phyloP scores from a whole-genome alignment of 2,113 vertebrate genomes.

The Morone saxatilis region DNA sequence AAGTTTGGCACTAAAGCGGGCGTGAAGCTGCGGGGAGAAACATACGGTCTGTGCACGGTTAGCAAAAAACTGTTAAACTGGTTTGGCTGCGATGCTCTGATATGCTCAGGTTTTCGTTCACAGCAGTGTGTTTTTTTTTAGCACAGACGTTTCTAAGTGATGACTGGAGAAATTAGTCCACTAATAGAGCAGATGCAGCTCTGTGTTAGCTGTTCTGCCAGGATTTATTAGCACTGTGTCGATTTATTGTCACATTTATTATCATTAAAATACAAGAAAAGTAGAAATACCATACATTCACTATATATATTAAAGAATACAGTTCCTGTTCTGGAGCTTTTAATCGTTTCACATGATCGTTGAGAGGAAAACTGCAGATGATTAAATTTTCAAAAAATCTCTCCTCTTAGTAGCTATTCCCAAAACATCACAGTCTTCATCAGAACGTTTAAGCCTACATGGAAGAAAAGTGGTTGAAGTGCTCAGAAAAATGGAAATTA shows the following conservation, averaged over 20 bases:
- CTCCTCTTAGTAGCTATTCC: too few species aligned
- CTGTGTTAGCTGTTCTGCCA: background rate
- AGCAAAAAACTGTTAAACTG: conserved; percentile 48
- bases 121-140: conserved; percentile 7
- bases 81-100: conserved; percentile 47
- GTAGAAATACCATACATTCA: too few species aligned
- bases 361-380: too few species aligned
- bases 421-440: too few species aligned
- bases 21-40: conserved; percentile 34
- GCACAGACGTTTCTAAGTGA: conserved; percentile 14
- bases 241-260: background rate
- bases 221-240: background rate
- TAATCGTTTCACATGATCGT: background rate
- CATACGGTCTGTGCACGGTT: conserved; percentile 52
- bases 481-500: too few species aligned
- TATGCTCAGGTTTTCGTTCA: conserved; percentile 12
- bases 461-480: too few species aligned
- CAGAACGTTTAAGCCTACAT: too few species aligned
- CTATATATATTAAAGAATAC: too few species aligned
- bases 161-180: conserved; percentile 4
- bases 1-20: conserved; percentile 50
- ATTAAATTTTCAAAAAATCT: background rate
- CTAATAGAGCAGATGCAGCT: background rate
- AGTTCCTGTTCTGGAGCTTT: too few species aligned
- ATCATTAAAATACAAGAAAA: background rate